Conservation (phyloP, 1,140 invertebrate species). For the Lasaia peninsularis region DNA sequence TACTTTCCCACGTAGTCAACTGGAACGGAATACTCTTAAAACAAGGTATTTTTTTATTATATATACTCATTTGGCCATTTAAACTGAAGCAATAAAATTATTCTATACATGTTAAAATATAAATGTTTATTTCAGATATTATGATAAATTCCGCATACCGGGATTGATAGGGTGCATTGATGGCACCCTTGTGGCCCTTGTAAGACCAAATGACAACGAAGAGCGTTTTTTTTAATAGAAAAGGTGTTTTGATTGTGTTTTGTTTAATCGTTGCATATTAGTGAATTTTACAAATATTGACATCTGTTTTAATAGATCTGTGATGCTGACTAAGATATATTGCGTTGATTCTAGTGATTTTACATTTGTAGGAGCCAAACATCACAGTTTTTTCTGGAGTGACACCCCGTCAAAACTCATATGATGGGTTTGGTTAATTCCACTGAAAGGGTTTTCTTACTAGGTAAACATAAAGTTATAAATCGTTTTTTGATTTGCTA, state of each 20-base stretch:
- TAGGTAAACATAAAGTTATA: not conserved
- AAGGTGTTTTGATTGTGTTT: too few species aligned
- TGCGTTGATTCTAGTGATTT: not conserved
- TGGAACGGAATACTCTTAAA: conserved; percentile 20
- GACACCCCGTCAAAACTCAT: conserved; percentile 14
- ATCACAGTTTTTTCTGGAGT: conserved; percentile 23
- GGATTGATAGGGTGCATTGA: conserved; percentile 39
- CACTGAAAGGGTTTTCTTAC: conserved; percentile 5
- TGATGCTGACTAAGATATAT: conserved; percentile 18
- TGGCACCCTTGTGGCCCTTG: too few species aligned
- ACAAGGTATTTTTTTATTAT: too few species aligned
- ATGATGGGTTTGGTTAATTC: conserved; percentile 1
- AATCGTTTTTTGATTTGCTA: too few species aligned
- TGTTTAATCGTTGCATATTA: too few species aligned
- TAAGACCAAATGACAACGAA: too few species aligned
- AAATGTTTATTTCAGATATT: conserved; percentile 28
- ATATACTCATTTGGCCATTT: too few species aligned
- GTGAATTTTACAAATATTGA: too few species aligned
- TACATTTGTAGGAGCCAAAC: not conserved
- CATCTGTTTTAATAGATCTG: conserved; percentile 24
- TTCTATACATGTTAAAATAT: not conserved
- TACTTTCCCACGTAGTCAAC: conserved; percentile 18
- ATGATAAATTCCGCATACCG: conserved; percentile 31
- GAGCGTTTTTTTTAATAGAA: too few species aligned
- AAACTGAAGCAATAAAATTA: too few species aligned